phyloP scores from a whole-genome alignment of 2,797 vertebrate genomes.

The Phrynocephalus forsythii region DNA sequence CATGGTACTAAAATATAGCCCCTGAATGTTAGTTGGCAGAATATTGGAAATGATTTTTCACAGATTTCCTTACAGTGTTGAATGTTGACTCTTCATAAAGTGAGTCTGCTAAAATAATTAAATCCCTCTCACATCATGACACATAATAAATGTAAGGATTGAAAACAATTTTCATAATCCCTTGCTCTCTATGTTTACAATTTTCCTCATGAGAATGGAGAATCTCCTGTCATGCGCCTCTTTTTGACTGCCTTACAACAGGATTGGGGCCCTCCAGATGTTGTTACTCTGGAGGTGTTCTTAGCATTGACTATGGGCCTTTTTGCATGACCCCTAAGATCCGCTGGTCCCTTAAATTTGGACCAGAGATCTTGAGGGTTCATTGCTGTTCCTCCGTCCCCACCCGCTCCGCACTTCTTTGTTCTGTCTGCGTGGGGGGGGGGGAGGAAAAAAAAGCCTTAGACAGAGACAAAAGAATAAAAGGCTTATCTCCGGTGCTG shows the following conservation, averaged over 20 bases:
- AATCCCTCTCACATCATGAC: not conserved
- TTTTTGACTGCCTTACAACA: slow-evolving; percentile 3
- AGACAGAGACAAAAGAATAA: too few relatives aligned
- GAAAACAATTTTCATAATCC: not conserved
- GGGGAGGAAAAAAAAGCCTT: too few relatives aligned
- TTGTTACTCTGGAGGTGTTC: too few relatives aligned
- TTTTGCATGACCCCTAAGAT: too few relatives aligned
- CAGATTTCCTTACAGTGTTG: not conserved
- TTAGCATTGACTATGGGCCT: too few relatives aligned
- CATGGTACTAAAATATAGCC: not conserved
- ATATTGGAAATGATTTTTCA: not conserved
- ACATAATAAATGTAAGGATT: not conserved
- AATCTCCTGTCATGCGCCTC: not conserved
- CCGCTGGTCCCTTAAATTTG: too few relatives aligned
- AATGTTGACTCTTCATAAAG: not conserved
- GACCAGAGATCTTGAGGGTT: too few relatives aligned
- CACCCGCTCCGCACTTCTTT: too few relatives aligned
- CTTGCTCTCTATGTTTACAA: not conserved
- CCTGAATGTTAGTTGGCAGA: not conserved
- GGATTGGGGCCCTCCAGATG: too few relatives aligned
- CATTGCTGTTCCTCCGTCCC: too few relatives aligned
- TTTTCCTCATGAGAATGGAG: not conserved
- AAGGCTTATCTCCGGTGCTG: too few relatives aligned
- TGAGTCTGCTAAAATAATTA: slow-evolving; percentile 12
- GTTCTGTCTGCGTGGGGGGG: too few relatives aligned